Base-by-base conservation (phyloP, 2,113 vertebrate genomes). In the Silurus meridionalis region DNA sequence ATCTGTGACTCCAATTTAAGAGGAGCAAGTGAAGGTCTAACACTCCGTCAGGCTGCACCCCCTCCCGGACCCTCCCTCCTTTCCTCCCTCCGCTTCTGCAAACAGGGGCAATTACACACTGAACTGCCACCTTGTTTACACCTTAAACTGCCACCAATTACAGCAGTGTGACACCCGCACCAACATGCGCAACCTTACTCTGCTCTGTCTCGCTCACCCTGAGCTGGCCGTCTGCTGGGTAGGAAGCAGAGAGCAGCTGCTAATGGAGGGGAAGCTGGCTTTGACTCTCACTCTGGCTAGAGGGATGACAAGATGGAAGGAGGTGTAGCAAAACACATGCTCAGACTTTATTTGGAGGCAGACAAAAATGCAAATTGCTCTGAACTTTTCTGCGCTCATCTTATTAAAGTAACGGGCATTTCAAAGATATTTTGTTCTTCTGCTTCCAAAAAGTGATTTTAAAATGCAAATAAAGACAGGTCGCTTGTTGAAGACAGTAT, bases 81-180 rank as follows among this genome's bases (percentile, higher is more conserved):
- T 84, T 82, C 87, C 89, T 86, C 86, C 81, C 90, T 91, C 89
- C 86, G 79, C 90, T 93, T 91, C 87, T 91, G 92, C 93, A 90
- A 92, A 89, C 92, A 91, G 92, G 86, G 85, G 90, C 91, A 93
- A 93, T 94, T 93, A 93, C 91, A 91, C 88, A 88, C 83, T 79
- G 91, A 92, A 91, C 92, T 92, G 19, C 92, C 93, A 93, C 92
- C 92, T 92, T 93, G 93, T 95, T 95, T 95, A 93, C 94, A 94
- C 93, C 93, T 95, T 91, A 89, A 85, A 80, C 90, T 84, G 90
- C 92, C 92, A 92, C 94, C 95, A 94, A 93, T 94, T 94, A 94
- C 91, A 92, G 91, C 90, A 88, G 91, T 92, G 92, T 94, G 93
- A 95, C 94, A 95, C 93, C 91, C 88, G 64, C 67, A 87, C 90